Evolutionary conservation across 2,888 invertebrate genomes (phyloP).

Genomic region (Euphydryas editha): DNA sequence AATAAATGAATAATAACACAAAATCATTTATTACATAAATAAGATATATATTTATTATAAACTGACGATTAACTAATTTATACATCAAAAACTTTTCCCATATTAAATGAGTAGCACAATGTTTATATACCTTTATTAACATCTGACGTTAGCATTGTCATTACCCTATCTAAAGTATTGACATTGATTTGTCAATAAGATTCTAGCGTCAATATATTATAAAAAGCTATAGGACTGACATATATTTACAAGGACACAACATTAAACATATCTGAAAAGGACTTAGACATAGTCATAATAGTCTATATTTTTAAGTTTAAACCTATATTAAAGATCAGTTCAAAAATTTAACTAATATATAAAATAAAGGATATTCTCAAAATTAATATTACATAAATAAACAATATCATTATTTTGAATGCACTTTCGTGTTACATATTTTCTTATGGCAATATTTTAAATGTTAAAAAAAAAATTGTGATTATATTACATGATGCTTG

Average conservation of each 20-base stretch:
- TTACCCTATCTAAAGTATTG: slow-evolving; percentile 42
- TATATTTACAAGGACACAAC: slow-evolving; percentile 75
- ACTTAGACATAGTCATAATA: slow-evolving; percentile 27
- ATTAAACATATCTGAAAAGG: slow-evolving; percentile 55
- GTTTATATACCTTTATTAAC: slow-evolving; percentile 7
- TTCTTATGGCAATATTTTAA: neutral
- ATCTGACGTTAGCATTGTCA: slow-evolving; percentile 21
- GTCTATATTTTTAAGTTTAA: slow-evolving; percentile 52
- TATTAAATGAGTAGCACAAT: neutral
- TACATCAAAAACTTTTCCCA: slow-evolving; percentile 9
- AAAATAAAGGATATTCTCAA: slow-evolving; percentile 40
- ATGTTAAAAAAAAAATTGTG: neutral
- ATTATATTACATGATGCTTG: neutral
- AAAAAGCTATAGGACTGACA: slow-evolving; percentile 62
- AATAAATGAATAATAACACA: slow-evolving; percentile 30
- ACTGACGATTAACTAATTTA: neutral
- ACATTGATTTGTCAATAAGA: slow-evolving; percentile 49
- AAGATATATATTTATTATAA: neutral
- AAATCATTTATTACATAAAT: slow-evolving; percentile 13
- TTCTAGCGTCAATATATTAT: slow-evolving; percentile 63
- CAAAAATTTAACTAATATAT: slow-evolving; percentile 49
- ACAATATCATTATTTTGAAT: slow-evolving; percentile 8
- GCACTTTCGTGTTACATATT: neutral
- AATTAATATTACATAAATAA: slow-evolving; percentile 29
- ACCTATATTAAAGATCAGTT: slow-evolving; percentile 51